Percentiles rank a stretch among this genome's conserved stretches.
These are phyloP conservation scores for Lamellibrachia satsuma DNA, from an alignment of 2,888 invertebrate species.

Conservation along the genomic window DNA sequence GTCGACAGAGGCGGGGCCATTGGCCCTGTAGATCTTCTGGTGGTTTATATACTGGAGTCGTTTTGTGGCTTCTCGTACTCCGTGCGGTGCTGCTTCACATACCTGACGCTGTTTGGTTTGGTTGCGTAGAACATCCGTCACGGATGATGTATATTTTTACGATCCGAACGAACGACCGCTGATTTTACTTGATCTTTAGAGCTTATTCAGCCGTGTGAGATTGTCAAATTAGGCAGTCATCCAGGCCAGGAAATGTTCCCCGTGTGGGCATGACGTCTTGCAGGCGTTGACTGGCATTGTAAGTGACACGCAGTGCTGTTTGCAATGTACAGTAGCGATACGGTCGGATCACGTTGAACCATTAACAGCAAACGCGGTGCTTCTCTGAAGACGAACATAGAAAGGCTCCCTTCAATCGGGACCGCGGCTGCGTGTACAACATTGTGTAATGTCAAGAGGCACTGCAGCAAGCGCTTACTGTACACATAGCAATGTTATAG, in stretches of 20 bases:
- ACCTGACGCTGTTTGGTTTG: not conserved
- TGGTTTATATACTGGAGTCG: not conserved
- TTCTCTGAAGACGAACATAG: too few relatives aligned
- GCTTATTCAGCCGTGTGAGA: too few relatives aligned
- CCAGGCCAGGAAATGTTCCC: not conserved
- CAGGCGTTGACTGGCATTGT: not conserved
- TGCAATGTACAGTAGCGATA: not conserved
- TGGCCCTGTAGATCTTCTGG: not conserved
- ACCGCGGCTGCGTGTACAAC: too few relatives aligned
- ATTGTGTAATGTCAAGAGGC: too few relatives aligned
- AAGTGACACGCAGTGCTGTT: not conserved
- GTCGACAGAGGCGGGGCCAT: not conserved
- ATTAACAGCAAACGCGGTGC: not conserved
- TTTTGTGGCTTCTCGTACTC: not conserved
- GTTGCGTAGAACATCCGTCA: not conserved
- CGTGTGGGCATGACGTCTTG: not conserved
- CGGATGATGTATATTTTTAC: not conserved
- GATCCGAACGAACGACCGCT: too few relatives aligned
- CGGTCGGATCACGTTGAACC: not conserved
- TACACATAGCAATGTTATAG: conserved; percentile 7
- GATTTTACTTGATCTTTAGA: too few relatives aligned
- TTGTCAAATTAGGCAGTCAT: too few relatives aligned
- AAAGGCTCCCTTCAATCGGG: too few relatives aligned
- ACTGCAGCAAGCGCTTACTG: conserved; percentile 1
- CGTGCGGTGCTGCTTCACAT: not conserved